These are phyloP conservation scores for Rhinatrema bivittatum DNA, from an alignment of 2,797 vertebrate genomes.

Conservation along the genomic window DNA sequence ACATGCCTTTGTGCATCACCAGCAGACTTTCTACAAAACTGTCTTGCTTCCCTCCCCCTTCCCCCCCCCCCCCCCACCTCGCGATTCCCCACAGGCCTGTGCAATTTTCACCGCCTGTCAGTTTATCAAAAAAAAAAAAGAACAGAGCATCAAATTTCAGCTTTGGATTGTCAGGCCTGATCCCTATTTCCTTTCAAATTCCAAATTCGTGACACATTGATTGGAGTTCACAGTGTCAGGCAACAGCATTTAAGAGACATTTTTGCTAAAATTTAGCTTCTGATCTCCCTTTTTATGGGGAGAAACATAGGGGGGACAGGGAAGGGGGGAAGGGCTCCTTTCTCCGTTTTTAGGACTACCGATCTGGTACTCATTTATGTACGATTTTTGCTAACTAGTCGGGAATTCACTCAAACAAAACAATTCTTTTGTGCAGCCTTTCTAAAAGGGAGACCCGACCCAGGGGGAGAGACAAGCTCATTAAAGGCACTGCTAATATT, in stretches of 20 bases:
- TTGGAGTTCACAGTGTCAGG: constrained; percentile 49
- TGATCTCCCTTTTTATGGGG: constrained; percentile 30
- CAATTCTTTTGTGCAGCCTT: constrained; percentile 29
- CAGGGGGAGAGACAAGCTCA: constrained; percentile 18
- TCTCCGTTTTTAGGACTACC: too few relatives aligned
- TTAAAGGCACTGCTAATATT: constrained; percentile 8
- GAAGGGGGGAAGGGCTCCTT: too few relatives aligned
- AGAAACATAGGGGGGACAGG: too few relatives aligned
- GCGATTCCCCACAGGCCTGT: constrained; percentile 33
- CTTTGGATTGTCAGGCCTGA: constrained; percentile 46
- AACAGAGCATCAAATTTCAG: constrained; percentile 45
- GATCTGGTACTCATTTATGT: constrained; percentile 35
- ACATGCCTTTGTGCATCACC: constrained; percentile 33
- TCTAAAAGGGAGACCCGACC: constrained; percentile 28
- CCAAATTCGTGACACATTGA: constrained; percentile 48
- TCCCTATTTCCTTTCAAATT: constrained; percentile 56
- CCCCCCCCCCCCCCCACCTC: too few relatives aligned
- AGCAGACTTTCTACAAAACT: constrained; percentile 37
- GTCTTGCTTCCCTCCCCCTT: constrained; percentile 25
- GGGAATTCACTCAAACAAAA: constrained; percentile 24
- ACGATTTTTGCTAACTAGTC: constrained; percentile 33
- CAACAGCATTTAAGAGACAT: constrained; percentile 42
- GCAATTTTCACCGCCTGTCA: constrained; percentile 44
- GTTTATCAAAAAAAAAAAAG: constrained; percentile 50
- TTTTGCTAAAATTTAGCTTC: constrained; percentile 40